Percentiles rank a stretch among this genome's conserved stretches.
These are phyloP conservation scores for Lutra lutra DNA, from an alignment of 2,797 vertebrate genomes.

Conservation along the genomic window DNA sequence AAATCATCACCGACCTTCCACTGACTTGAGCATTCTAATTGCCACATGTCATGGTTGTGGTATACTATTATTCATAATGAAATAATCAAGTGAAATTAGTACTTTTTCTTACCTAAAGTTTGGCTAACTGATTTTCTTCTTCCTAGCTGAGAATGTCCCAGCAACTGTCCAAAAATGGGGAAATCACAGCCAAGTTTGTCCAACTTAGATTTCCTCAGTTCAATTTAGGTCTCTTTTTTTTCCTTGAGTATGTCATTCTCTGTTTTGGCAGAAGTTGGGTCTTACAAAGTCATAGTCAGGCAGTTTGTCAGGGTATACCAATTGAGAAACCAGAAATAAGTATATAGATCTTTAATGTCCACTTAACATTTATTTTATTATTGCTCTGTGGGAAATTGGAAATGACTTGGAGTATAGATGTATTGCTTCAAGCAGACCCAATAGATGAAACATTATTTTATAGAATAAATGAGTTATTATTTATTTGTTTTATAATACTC, in stretches of 20 bases:
- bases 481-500: conserved; percentile 49
- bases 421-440: background rate
- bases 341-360: background rate
- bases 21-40: background rate
- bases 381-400: conserved; percentile 41
- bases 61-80: conserved; percentile 13
- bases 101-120: background rate
- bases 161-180: background rate
- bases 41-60: background rate
- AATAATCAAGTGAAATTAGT: conserved; percentile 10
- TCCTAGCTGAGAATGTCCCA: background rate
- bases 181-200: background rate
- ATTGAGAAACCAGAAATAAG: background rate
- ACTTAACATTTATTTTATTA: conserved; percentile 43
- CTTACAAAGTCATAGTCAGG: background rate
- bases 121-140: background rate
- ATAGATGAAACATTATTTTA: background rate
- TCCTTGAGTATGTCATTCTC: background rate
- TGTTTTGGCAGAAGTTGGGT: conserved; percentile 20
- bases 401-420: background rate
- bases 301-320: conserved; percentile 12
- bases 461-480: background rate
- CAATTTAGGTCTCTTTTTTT: background rate
- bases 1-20: background rate
- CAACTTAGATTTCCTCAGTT: background rate